Base-by-base conservation (phyloP, 2,113 vertebrate species). In the Strigops habroptila region DNA sequence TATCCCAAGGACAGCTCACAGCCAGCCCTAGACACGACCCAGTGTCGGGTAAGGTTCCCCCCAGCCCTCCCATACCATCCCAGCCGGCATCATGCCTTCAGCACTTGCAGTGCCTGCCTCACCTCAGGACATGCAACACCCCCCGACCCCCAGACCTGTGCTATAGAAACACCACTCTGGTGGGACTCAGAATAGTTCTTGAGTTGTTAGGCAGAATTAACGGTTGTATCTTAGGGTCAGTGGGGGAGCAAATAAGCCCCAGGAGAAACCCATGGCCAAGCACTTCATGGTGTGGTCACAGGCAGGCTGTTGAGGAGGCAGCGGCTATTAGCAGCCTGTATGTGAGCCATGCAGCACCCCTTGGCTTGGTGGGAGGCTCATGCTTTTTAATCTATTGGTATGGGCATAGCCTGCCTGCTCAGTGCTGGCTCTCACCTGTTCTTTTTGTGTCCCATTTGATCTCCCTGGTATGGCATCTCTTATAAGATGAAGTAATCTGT, bases 211-310 rank as follows among this genome's bases (percentile, higher is more conserved):
- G 0, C 21, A 52, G 39, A 65, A 69, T 33, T 44, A 52, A 31
- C 4, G 39, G 9, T 10, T 68, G 18, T 57, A 18, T 88, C 16
- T 35, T 68, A 44, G 15, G 39, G 18, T 4, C n/a, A 31, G 9
- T 1, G 6, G 8, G 31, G 25, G 12, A 71, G 4, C 24, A 44
- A 19, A 12, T 2, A 43, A 25, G 33, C 33, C 30, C 15, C 33
- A 62, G 35, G 67, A 69, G 49, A 69, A 68, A 44, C 30, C 14
- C 21, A 14, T 18, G 52, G 48, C 39, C 33, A 63, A 76, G 18
- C 6, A 73, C 35, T 62, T 0, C 0, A 2, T 70, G 18, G 7
- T 4, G 3, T 39, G 27, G 21, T 52, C 59, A 80, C 22, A 35
- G n/a, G 9, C n/a, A 78, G 60, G 25, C 30, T 74, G 3, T 24